A percentile compares a stretch with the other conserved stretches of the same genome.
These are phyloP conservation scores for Volucella inanis DNA, from an alignment of 2,888 invertebrate species.

Conservation along the genomic window DNA sequence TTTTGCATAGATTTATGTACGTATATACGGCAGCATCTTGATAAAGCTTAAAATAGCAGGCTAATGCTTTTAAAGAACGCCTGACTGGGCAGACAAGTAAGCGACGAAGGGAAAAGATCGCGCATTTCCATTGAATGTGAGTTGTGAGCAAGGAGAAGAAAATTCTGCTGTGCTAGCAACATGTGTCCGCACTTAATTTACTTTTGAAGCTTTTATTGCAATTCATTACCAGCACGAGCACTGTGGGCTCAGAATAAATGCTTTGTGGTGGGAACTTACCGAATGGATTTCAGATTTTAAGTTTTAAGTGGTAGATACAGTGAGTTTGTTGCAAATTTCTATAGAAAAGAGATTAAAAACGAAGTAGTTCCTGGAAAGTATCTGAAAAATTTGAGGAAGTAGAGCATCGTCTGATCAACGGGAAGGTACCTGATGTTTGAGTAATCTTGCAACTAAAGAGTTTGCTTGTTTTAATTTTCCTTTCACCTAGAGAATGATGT, in stretches of 20 bases:
- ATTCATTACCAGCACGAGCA: slow-evolving; percentile 38
- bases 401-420: too few relatives aligned
- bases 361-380: too few relatives aligned
- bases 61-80: slow-evolving; percentile 34
- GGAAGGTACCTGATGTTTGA: too few relatives aligned
- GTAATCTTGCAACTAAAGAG: too few relatives aligned
- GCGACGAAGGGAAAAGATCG: slow-evolving; percentile 1
- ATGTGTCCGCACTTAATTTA: slow-evolving; percentile 70
- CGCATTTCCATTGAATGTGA: too few relatives aligned
- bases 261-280: background rate
- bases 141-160: background rate
- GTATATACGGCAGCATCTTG: slow-evolving; percentile 30
- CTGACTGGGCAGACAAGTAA: background rate
- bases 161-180: slow-evolving; percentile 53
- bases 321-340: background rate
- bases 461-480: too few relatives aligned
- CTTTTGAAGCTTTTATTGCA: slow-evolving; percentile 68
- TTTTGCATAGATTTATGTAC: slow-evolving; percentile 37
- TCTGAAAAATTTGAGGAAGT: too few relatives aligned
- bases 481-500: too few relatives aligned
- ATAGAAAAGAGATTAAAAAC: too few relatives aligned
- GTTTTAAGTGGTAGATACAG: slow-evolving; percentile 20
- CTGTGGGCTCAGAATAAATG: slow-evolving; percentile 36
- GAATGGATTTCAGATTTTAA: slow-evolving; percentile 15
- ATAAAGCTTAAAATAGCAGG: slow-evolving; percentile 61